A percentile compares a stretch with the other conserved stretches of the same genome.
These are phyloP conservation scores for Rostratula benghalensis DNA, from an alignment of 2,113 vertebrate genomes.

Conservation along the genomic window DNA sequence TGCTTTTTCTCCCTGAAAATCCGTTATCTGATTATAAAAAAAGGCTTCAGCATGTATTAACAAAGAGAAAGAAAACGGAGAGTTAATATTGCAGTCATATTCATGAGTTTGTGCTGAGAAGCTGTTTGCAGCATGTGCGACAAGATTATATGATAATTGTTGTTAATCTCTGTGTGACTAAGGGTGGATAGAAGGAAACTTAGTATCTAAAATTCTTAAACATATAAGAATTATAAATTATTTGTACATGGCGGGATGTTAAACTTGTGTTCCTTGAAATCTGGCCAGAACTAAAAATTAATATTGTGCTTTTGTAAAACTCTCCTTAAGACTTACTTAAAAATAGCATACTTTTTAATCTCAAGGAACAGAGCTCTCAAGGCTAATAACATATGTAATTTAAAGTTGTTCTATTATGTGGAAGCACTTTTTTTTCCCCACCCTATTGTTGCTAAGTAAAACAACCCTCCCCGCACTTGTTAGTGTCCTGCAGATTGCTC, in stretches of 20 bases:
- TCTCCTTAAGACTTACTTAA: not conserved
- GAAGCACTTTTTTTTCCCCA: not conserved
- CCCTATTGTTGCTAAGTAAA: not conserved
- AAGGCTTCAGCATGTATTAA: not conserved
- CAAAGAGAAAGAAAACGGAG: not conserved
- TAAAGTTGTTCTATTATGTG: not conserved
- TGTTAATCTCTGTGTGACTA: not conserved
- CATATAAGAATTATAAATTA: not conserved
- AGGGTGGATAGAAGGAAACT: not conserved
- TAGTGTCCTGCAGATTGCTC: not conserved
- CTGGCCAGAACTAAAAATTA: not conserved
- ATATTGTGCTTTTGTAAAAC: not conserved
- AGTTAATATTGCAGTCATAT: not conserved
- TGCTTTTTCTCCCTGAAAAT: not conserved
- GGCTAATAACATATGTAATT: not conserved
- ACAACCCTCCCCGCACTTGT: not conserved
- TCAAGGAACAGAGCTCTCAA: not conserved
- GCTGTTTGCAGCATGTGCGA: not conserved
- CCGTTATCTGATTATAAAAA: not conserved
- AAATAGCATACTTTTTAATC: slow-evolving; percentile 1
- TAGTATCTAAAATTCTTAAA: not conserved
- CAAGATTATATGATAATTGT: not conserved
- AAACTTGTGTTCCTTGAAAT: not conserved
- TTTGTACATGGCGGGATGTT: not conserved
- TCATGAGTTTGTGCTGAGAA: not conserved